Base-by-base conservation (phyloP, 64 coral and sea anemone genomes). In the Hydrozoanthus tunicans region DNA sequence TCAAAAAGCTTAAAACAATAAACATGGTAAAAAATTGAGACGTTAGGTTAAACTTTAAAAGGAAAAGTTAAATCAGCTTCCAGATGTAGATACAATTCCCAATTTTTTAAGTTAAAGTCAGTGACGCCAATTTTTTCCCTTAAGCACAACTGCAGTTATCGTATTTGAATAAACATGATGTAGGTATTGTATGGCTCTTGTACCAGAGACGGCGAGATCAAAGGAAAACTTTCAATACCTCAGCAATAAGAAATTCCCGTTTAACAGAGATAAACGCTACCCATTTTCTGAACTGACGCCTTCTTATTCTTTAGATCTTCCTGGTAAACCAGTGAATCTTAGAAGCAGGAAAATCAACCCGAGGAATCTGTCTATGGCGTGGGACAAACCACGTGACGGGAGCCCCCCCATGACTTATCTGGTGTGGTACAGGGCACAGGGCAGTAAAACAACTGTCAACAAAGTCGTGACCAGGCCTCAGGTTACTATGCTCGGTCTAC, bases 351-450 rank as follows among this genome's bases (percentile, higher is more conserved):
- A 70, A 4, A 86, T 13, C 43, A 26, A 69, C 3, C 5, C 56
- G 13, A 86, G 9, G 1, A 86, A 24, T 25, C 72, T 86, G 15
- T 43, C 83, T 6, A 27, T 86, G 68, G 23, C 67, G 27, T 86
- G 83, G 83, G 70, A 11, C 7, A 86, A 51, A 51, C 83, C 83
- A 86, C 83, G 83, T 17, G 69, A 59, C 83, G 83, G 83, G 15
- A 86, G 69, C 55, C 69, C 5, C 0, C 13, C 9, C 6, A 32
- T 5, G 52, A 15, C 68, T 0, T 86, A 86, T 7, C 66, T 73
- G 10, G 83, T 86, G 7, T 86, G 83, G 83, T 86, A 86, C n/a
- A 73, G 83, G 51, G 83, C 83, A 12, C 53, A 26, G 69, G 68
- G 83, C 25, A 86, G 83, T 12, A 56, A 20, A 7, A 86, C 83